phyloP scores from a whole-genome alignment of 2,113 vertebrate species.

The Oxyruncus cristatus region DNA sequence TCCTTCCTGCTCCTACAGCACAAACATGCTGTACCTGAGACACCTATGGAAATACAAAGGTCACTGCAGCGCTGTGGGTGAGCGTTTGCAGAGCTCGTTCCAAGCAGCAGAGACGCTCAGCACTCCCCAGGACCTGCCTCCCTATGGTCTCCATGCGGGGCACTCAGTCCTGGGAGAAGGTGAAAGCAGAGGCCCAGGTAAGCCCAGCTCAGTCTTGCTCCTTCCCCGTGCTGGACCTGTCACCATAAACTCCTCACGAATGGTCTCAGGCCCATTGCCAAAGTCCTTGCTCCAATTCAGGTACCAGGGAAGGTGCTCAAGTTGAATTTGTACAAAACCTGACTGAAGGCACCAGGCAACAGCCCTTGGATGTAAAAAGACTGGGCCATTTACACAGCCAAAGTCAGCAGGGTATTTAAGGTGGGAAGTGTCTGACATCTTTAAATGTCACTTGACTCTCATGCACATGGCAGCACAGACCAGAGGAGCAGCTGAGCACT shows the following conservation, averaged over 20 bases:
- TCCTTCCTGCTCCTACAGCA: conserved; percentile 2
- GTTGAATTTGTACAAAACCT: background rate
- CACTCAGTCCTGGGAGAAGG: background rate
- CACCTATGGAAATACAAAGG: conserved; percentile 39
- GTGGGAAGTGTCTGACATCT: background rate
- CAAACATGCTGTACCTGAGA: background rate
- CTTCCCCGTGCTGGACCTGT: background rate
- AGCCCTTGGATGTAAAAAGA: background rate
- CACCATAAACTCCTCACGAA: background rate
- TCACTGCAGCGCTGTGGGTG: background rate
- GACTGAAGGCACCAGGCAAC: background rate
- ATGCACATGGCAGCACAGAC: background rate
- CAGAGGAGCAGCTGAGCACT: background rate
- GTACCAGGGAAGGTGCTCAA: background rate
- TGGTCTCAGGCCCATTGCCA: background rate
- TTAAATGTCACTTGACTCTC: background rate
- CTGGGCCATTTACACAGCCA: background rate
- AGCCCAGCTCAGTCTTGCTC: background rate
- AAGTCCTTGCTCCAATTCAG: background rate
- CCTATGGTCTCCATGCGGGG: background rate
- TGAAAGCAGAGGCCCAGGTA: background rate
- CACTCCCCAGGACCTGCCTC: background rate
- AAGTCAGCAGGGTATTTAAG: background rate
- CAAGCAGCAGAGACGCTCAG: background rate
- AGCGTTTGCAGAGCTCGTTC: background rate